phyloP scores from a whole-genome alignment of 2,888 invertebrate genomes.

The Anoplius nigerrimus region DNA sequence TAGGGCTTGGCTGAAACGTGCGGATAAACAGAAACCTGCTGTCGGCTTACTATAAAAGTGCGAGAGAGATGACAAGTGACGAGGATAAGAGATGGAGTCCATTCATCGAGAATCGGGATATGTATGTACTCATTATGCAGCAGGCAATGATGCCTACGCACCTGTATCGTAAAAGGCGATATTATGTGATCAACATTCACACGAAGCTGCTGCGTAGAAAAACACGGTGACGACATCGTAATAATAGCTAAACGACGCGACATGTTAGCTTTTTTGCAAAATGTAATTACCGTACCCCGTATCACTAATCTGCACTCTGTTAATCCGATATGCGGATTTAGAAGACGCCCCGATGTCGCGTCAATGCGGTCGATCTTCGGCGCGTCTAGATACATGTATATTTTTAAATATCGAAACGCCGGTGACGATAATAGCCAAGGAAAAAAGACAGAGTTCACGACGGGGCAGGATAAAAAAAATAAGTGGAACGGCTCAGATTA shows the following conservation, averaged over 20 bases:
- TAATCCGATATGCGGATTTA: too few relatives aligned
- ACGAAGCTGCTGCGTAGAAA: conserved; percentile 50
- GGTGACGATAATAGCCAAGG: too few relatives aligned
- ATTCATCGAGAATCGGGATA: conserved; percentile 53
- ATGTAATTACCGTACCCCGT: too few relatives aligned
- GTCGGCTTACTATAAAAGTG: neutral
- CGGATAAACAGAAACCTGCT: conserved; percentile 11
- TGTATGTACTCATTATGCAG: conserved; percentile 34
- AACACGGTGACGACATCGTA: conserved; percentile 39
- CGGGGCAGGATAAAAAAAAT: too few relatives aligned
- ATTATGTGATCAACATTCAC: conserved; percentile 52
- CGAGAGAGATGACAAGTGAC: neutral
- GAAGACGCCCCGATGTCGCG: too few relatives aligned
- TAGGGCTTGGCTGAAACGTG: neutral
- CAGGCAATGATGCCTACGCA: conserved; percentile 57
- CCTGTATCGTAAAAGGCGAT: conserved; percentile 61
- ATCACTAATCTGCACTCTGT: too few relatives aligned
- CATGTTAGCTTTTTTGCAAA: too few relatives aligned
- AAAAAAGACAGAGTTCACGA: too few relatives aligned
- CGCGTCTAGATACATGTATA: too few relatives aligned
- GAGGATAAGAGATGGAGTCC: conserved; percentile 27
- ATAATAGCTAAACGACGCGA: conserved; percentile 2
- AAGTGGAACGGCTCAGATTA: too few relatives aligned
- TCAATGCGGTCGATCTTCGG: too few relatives aligned
- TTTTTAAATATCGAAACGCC: too few relatives aligned